Evolutionary conservation across 1,140 invertebrate species (phyloP), one percentile per base, ranked within the genome.

Genomic region (Diorhabda carinulata): DNA sequence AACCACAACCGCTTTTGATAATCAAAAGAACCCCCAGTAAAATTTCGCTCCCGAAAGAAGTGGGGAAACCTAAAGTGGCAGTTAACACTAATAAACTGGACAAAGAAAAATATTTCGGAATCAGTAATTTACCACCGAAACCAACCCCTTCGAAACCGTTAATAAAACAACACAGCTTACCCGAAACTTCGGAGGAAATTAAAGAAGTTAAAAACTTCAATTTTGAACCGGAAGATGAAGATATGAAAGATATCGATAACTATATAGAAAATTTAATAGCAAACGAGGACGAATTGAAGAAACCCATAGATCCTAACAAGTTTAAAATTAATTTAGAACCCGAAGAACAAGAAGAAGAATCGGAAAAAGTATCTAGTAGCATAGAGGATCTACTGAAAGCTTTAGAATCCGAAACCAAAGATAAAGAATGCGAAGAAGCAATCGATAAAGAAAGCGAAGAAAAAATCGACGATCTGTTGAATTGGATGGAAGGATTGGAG

Each of bases 11-110:
- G 10, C 68, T 81, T 10, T 69, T 81, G 7, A 76, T 81, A 6
- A 81, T 81, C n/a, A 81, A 78, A 73, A 73, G 80, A 41, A 80
- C 80, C 3, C 80, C 80, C 1, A 81, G 78, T 68, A 81, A 81
- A 75, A 74, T 81, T 40, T 77, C 75, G 67, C 44, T 81, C 56
- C 79, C 80, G 0, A 73, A 76, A 69, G 80, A 80, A 70, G 68
- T 78, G 8, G 73, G 72, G 3, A 81, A 81, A 71, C 80, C 80
- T 7, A 79, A 78, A 74, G 77, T 80, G 4, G 76, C 77, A 0
- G 69, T 80, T 4, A 77, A 72, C 60, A 75, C 75, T 7, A 68
- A 68, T 6, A 57, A 75, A 56, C 66, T 76, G 9, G 72, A 74
- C 65, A 74, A 76, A 5, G 78, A 74, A 68, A 81, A 81, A 70